Evolutionary conservation across 1,140 invertebrate genomes (phyloP), one percentile per base, ranked within the genome.

Genomic region (Theocolax elegans): DNA sequence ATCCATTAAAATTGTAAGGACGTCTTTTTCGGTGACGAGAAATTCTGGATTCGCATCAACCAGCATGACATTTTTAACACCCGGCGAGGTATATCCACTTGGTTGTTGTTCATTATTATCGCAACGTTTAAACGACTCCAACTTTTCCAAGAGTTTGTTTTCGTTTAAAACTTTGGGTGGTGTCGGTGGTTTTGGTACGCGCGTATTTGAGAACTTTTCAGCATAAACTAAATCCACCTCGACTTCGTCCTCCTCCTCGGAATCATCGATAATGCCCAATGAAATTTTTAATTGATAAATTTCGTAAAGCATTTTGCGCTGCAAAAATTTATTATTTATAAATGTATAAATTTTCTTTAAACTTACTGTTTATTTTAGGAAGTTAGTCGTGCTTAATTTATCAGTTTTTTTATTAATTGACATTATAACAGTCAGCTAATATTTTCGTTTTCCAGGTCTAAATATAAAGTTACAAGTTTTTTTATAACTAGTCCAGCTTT

Each of bases 261-360:
- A 76, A 17, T 84, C 79, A 8, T 82, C 79, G 13, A 71, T 67
- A 25, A 87, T 79, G 38, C 82, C 83, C 27, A 87, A 74, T 38
- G 82, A 80, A n/a, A 77, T 74, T 67, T 84, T 85, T 23, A 87
- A 72, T 44, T 83, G 83, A 60, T 84, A 79, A 4, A 87, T 80
- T 73, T 87, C 85, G 19, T 82, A 78, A 8, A 82, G 67, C 86
- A 87, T 87, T 77, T 76, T 82, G 68, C 83, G 76, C 85, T 87
- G 72, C 1, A 48, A 48, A 48, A 48, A 48, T 6, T 10, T 44
- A 44, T 38, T 38, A 38, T 12, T 7, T 38, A 38, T 12, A 38
- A 12, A 38, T 38, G 12, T 38, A 38, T 12, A 7, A 7, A 38
- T 38, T n/a, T n/a, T n/a, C n/a, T n/a, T n/a, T n/a, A n/a, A n/a